A percentile compares a stretch with the other conserved stretches of the same genome.
phyloP scores from a whole-genome alignment of 2,113 vertebrate genomes.

The Jaculus jaculus region DNA sequence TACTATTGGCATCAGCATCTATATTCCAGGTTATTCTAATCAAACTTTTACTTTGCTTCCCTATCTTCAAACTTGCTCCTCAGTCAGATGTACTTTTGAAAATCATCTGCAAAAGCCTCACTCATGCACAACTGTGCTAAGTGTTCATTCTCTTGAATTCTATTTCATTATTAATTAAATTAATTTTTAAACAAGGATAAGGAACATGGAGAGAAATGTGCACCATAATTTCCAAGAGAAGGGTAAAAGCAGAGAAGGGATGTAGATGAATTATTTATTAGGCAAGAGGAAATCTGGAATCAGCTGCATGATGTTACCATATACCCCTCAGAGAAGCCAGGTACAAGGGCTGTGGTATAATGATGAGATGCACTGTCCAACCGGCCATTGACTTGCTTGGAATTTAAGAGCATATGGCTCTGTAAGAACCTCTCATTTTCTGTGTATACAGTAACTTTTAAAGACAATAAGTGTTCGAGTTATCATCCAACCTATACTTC shows the following conservation, averaged over 20 bases:
- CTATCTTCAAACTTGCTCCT: background rate
- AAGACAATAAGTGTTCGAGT: background rate
- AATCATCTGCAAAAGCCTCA: background rate
- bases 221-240: background rate
- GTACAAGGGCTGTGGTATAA: accelerated
- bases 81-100: background rate
- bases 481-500: background rate
- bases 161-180: background rate
- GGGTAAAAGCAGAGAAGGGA: background rate
- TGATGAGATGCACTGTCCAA: background rate
- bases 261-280: background rate
- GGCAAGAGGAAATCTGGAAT: background rate
- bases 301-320: background rate
- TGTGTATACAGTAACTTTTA: background rate
- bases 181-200: conserved; percentile 10
- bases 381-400: accelerated
- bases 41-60: background rate
- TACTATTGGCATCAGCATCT: background rate
- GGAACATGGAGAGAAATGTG: background rate
- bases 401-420: background rate
- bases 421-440: background rate
- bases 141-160: conserved; percentile 5
- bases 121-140: background rate
- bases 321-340: background rate
- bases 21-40: background rate